Conservation (phyloP, 2,888 invertebrate species). For the Melitaea athalia region DNA sequence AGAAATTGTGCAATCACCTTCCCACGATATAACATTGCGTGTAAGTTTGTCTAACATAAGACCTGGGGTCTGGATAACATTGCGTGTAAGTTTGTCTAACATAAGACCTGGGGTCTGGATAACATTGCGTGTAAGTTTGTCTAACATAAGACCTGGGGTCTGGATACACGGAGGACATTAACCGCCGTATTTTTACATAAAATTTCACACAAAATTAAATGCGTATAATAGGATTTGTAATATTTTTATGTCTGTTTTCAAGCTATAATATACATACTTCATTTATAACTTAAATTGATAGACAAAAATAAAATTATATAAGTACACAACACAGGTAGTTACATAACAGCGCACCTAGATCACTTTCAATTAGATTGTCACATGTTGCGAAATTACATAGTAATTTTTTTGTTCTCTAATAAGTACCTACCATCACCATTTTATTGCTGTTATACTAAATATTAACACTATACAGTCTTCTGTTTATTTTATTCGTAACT, state of each 20-base stretch:
- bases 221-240: too few species aligned
- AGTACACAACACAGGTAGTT: slow-evolving; percentile 22
- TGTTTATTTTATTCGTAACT: too few species aligned
- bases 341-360: slow-evolving; percentile 27
- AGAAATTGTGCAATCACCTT: slow-evolving; percentile 34
- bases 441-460: background rate
- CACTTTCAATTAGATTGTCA: slow-evolving; percentile 30
- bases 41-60: slow-evolving; percentile 22
- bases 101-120: slow-evolving; percentile 10
- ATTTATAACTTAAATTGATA: background rate
- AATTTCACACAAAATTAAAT: too few species aligned
- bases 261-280: too few species aligned
- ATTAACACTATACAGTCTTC: background rate
- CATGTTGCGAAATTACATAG: slow-evolving; percentile 7
- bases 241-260: background rate
- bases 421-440: background rate
- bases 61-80: background rate
- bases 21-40: slow-evolving; percentile 36
- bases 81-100: too few species aligned
- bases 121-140: too few species aligned
- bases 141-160: slow-evolving; percentile 14
- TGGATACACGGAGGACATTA: slow-evolving; percentile 2
- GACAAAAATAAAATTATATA: slow-evolving; percentile 14
- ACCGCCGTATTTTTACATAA: background rate
- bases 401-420: background rate